Evolutionary conservation across 2,113 vertebrate genomes (phyloP), one percentile per base, ranked within the genome.

Genomic region (Dicentrarchus labrax): DNA sequence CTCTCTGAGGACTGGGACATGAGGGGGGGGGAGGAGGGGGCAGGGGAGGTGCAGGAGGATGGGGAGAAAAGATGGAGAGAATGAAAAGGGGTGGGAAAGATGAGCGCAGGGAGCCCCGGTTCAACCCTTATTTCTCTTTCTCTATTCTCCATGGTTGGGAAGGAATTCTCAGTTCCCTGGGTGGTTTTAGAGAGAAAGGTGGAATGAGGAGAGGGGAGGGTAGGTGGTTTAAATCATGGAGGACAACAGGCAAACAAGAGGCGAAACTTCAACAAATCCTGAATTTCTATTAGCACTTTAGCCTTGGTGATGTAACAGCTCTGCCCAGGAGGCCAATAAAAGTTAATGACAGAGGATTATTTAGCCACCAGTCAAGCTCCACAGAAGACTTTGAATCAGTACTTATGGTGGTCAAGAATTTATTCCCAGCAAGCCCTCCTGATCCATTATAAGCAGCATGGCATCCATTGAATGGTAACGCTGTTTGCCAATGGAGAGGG

Each of bases 71-170:
- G 87, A 88, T 90, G 86, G 90, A 80, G 88, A 89, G 89, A 92
- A 92, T 89, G 83, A 86, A 92, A 91, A 89, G 72, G 90, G 91
- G 89, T 91, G 92, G 89, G 90, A 93, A 93, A 89, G 93, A 92
- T 89, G 93, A 92, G 91, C 84, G 72, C 82, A 86, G 89, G 86
- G 89, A 92, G 88, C 86, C 77, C 73, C 2, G 64, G 84, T 89
- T 92, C 88, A 90, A 84, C 86, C 87, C 84, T 87, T 80, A 83
- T 87, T 89, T 85, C 90, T 89, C 70, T 50, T 73, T 76, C 64
- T 84, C 89, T 91, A 88, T 92, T 91, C 90, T 89, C 74, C 6
- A 5, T 3, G 82, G 78, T 84, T 75, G 76, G 79, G 86, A 80
- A 88, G 87, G 87, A 91, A 89, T 93, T 89, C 87, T 86, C 78